Evolutionary conservation across 2,797 vertebrate species (phyloP).

Genomic region (Protosalanx chinensis): DNA sequence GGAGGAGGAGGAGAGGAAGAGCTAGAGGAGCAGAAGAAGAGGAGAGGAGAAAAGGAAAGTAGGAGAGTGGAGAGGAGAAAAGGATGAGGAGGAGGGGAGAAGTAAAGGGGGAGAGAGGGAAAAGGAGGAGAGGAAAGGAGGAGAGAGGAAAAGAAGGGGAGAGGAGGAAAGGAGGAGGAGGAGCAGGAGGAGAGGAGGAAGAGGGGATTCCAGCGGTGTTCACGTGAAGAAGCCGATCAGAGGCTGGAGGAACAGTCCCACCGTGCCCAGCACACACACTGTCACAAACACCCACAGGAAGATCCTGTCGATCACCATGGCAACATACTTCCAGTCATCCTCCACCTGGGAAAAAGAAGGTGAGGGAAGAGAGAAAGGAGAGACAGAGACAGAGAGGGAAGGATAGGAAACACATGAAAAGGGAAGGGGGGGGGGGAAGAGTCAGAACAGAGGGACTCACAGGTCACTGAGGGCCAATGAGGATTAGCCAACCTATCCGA

Average conservation of each 20-base stretch:
- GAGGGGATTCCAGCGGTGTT: slow-evolving; percentile 30
- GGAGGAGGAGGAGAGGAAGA: background rate
- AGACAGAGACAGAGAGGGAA: background rate
- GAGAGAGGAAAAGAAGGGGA: slow-evolving; percentile 12
- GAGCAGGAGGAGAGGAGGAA: background rate
- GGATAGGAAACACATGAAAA: background rate
- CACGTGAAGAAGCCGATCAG: slow-evolving; percentile 74
- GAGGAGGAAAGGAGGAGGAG: background rate
- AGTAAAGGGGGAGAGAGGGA: slow-evolving; percentile 19
- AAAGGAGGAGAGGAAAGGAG: slow-evolving; percentile 3
- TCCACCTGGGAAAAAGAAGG: slow-evolving; percentile 72
- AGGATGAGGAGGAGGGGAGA: slow-evolving; percentile 1
- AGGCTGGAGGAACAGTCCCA: slow-evolving; percentile 86
- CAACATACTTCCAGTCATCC: slow-evolving; percentile 90
- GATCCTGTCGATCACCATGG: slow-evolving; percentile 84
- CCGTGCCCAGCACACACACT: slow-evolving; percentile 84
- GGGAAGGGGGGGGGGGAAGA: background rate
- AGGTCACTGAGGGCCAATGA: background rate
- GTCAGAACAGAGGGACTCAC: background rate
- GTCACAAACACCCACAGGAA: slow-evolving; percentile 92
- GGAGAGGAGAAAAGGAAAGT: background rate
- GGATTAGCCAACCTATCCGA: background rate
- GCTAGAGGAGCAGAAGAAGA: slow-evolving; percentile 13
- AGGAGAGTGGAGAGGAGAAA: slow-evolving; percentile 16
- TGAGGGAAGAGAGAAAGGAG: background rate